Evolutionary conservation across 2,888 invertebrate species (phyloP).

Genomic region (Lysandra bellargus): DNA sequence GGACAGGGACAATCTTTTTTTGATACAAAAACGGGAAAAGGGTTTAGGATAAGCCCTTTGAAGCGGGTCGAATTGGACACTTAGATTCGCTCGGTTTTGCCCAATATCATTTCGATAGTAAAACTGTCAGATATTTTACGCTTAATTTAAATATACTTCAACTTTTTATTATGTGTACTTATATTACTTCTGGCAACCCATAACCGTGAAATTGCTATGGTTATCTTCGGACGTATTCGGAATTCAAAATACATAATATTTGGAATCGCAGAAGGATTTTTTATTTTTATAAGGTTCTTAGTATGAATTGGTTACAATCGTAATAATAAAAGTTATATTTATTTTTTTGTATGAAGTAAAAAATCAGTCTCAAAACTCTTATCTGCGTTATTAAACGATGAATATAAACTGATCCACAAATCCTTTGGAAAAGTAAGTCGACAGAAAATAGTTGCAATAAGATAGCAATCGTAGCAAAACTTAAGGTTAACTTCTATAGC

Average conservation of each 20-base stretch:
- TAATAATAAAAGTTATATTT: too few species aligned
- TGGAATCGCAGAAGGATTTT: neutral
- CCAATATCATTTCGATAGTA: conserved; percentile 72
- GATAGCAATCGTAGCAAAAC: too few species aligned
- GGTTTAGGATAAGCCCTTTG: conserved; percentile 76
- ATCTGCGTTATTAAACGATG: too few species aligned
- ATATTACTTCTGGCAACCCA: neutral
- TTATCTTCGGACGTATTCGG: conserved; percentile 1
- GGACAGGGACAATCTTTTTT: conserved; percentile 71
- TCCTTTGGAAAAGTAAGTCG: too few species aligned
- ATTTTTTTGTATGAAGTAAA: neutral
- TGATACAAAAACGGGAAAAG: conserved; percentile 75
- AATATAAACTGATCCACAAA: too few species aligned
- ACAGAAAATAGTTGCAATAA: too few species aligned
- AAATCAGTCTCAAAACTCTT: neutral
- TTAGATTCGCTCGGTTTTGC: conserved; percentile 67
- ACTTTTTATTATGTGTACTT: conserved; percentile 15
- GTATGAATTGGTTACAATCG: neutral
- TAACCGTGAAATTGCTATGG: conserved; percentile 26
- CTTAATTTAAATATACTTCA: conserved; percentile 42
- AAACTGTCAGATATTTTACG: conserved; percentile 70
- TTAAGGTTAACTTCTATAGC: neutral
- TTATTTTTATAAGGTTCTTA: neutral
- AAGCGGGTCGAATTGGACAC: conserved; percentile 78
- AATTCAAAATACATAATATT: conserved; percentile 17